Base-by-base conservation (phyloP, 2,797 vertebrate genomes). In the Tarsius wallacei region DNA sequence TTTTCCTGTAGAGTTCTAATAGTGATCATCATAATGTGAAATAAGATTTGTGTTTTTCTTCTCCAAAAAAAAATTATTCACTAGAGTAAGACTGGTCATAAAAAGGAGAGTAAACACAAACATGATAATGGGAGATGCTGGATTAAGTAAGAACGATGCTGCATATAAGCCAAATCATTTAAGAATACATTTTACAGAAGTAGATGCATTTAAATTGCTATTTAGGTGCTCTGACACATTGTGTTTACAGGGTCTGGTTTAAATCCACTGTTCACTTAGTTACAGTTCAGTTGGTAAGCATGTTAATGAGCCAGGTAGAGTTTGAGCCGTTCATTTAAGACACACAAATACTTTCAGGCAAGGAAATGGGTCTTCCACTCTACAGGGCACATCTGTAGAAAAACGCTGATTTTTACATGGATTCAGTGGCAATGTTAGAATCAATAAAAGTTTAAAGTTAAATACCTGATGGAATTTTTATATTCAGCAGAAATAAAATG, bases 151-250 rank as follows among this genome's bases (percentile, higher is more conserved):
- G 86, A 96, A 95, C 97, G 1, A 97, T 91, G 97, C 96, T 94
- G 95, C 97, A 91, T 88, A 94, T 53, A 88, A 98, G 96, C 55
- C 77, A 93, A 96, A 78, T 87, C 49, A 93, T 95, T 97, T 14
- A 89, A 83, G 85, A 90, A 90, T 73, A 85, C 28, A 64, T 96
- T 97, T 91, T 81, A 96, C 21, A 77, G 90, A 98, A 98, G 97
- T 76, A 51, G 87, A 93, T 97, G 90, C 71, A 96, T 98, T 97
- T 97, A 97, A 97, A 97, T 96, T 95, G 89, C 93, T 95, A 24
- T 82, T 97, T 94, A 96, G 87, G 7, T 96, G 36, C 31, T 86
- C 53, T 97, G 88, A 63, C 68, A 82, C 66, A 66, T 86, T 91
- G 76, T 97, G 42, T 93, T 97, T 97, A 91, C 10, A 93, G 61